Conservation (phyloP, 2,888 invertebrate genomes). For the Chrysodeixis includens region DNA sequence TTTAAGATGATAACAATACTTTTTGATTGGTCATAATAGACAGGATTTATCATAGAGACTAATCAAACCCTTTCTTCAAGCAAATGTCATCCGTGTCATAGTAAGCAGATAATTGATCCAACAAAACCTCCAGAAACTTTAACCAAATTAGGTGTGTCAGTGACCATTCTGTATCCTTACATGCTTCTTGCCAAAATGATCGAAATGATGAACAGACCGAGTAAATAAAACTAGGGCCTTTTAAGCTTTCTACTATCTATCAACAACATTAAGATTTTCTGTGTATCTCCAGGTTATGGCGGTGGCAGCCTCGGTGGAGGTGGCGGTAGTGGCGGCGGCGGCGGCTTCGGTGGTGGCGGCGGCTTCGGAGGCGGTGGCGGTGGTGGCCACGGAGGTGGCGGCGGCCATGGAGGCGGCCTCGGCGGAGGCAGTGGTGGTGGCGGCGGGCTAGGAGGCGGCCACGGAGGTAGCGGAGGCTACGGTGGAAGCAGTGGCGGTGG, state of each 20-base stretch:
- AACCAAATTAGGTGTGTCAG: background rate
- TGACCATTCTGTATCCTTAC: background rate
- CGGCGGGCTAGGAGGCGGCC: conserved; percentile 38
- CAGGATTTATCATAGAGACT: too few relatives aligned
- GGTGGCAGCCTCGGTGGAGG: conserved; percentile 51
- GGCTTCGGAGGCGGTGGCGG: conserved; percentile 53
- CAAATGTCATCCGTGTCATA: too few relatives aligned
- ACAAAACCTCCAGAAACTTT: background rate
- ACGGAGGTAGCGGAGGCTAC: conserved; percentile 16
- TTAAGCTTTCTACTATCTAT: too few relatives aligned
- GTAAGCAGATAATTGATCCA: background rate
- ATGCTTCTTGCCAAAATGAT: background rate
- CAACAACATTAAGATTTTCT: background rate
- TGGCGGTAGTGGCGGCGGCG: conserved; percentile 52
- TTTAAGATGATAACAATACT: too few relatives aligned
- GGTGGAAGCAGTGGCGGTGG: conserved; percentile 48
- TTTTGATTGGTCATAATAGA: too few relatives aligned
- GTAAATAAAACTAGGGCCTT: background rate
- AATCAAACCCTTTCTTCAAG: too few relatives aligned
- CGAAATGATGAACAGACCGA: background rate
- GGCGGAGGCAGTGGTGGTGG: conserved; percentile 50
- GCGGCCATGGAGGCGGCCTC: conserved; percentile 38
- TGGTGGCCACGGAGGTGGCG: conserved; percentile 34
- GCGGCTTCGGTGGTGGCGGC: conserved; percentile 58
- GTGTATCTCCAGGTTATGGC: conserved; percentile 38